A percentile compares a stretch with the other conserved stretches of the same genome.
Conservation (phyloP, 2,888 invertebrate species). For the Neoaliturus tenellus region DNA sequence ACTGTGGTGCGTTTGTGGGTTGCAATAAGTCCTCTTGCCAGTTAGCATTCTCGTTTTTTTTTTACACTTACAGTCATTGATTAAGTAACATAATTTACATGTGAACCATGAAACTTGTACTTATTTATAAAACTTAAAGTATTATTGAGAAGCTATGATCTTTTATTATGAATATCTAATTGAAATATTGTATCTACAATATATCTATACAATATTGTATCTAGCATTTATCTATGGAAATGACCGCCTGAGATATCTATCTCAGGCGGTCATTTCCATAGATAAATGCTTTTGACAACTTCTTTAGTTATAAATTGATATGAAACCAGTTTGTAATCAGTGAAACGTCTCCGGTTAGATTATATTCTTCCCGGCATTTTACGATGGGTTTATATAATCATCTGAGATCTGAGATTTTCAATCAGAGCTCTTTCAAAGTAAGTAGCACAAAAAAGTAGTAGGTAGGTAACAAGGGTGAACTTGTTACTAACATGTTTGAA, state of each 20-base stretch:
- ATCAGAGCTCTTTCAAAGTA: background rate
- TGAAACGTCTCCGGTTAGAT: background rate
- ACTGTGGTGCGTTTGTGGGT: too few relatives aligned
- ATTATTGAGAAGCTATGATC: too few relatives aligned
- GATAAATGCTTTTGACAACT: background rate
- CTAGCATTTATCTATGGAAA: too few relatives aligned
- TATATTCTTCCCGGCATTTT: background rate
- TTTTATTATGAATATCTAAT: too few relatives aligned
- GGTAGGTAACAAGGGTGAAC: background rate
- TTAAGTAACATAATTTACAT: too few relatives aligned
- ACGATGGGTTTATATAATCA: background rate
- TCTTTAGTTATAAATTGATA: background rate
- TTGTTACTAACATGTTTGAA: background rate
- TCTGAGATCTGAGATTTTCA: background rate
- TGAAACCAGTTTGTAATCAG: slow-evolving; percentile 14
- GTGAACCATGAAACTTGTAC: too few relatives aligned
- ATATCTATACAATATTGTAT: too few relatives aligned
- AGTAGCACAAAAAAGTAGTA: background rate
- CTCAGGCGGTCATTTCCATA: background rate
- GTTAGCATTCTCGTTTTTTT: too few relatives aligned
- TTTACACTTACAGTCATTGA: too few relatives aligned
- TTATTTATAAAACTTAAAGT: too few relatives aligned
- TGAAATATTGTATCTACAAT: too few relatives aligned
- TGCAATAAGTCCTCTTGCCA: too few relatives aligned
- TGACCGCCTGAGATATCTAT: background rate